Base-by-base conservation (phyloP, 2,113 vertebrate species). In the Neotoma lepida region DNA sequence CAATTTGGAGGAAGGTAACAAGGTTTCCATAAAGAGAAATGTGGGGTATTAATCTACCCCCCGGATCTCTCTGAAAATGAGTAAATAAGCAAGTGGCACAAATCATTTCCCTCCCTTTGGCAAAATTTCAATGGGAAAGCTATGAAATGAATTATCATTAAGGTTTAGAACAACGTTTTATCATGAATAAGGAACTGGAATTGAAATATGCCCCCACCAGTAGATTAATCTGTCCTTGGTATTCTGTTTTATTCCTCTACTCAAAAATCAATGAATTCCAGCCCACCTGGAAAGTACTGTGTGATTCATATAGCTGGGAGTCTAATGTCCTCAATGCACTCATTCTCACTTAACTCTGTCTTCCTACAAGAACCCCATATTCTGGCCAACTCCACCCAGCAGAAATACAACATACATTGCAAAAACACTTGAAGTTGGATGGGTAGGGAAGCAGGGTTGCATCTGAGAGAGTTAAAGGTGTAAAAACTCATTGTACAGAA, bases 261-360 rank as follows among this genome's bases (percentile, higher is more conserved):
- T 94, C 94, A 86, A 92, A 96, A 95, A 94, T 96, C 96, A 91
- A 93, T 94, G 86, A 78, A 78, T 91, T 82, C 61, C 78, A 74
- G 56, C 56, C 88, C 63, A 94, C 85, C 86, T 91, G 58, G 87
- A 35, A 93, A 92, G 93, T 87, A 49, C 8, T 49, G 28, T 39
- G 30, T 46, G 92, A 90, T 56, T 93, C 77, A 86, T 46, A 89
- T 44, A 56, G 68, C 15, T 26, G 46, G 49, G 64, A 54, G 15
- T 70, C 82, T 77, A 77, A 58, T 54, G 26, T 1, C 70, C 54
- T 51, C 46, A 51, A 78, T 9, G n/a, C 2, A 20, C 28, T 56
- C 8, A 64, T 22, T 85, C 7, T 1, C 68, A 70, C 33, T 92
- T 46, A 58, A 64, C n/a, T 91, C 68, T 56, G 35, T 68, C 22